Evolutionary conservation across 2,113 vertebrate species (phyloP).

Genomic region (Oncorhynchus gorbuscha): DNA sequence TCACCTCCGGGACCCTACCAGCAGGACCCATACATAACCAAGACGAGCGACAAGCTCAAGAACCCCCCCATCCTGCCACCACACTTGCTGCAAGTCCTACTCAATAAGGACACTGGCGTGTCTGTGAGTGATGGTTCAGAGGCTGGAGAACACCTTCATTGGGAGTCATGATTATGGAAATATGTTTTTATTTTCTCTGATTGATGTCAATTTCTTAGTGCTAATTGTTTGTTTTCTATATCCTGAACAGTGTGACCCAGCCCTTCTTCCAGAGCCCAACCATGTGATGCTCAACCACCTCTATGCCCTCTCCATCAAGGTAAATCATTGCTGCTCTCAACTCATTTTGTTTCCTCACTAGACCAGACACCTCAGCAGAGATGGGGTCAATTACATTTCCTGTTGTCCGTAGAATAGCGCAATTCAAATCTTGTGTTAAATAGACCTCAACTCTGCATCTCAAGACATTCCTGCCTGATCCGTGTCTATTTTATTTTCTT

Average conservation of each 20-base stretch:
- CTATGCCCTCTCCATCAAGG: slow-evolving; percentile 97
- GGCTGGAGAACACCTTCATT: not conserved
- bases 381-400: not conserved
- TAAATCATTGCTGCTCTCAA: slow-evolving; percentile 26
- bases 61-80: slow-evolving; percentile 91
- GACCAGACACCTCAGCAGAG: not conserved
- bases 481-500: slow-evolving; percentile 2
- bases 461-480: not conserved
- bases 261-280: slow-evolving; percentile 96
- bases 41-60: slow-evolving; percentile 86
- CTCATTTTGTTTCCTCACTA: not conserved
- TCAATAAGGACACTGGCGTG: slow-evolving; percentile 96
- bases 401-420: not conserved
- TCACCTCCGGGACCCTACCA: slow-evolving; percentile 94
- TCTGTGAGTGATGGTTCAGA: slow-evolving; percentile 81
- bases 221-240: not conserved
- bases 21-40: slow-evolving; percentile 86
- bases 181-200: not conserved
- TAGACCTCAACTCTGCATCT: not conserved
- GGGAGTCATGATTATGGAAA: not conserved
- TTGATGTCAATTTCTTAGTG: not conserved
- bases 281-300: slow-evolving; percentile 98
- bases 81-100: slow-evolving; percentile 95
- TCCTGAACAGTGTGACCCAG: slow-evolving; percentile 86
- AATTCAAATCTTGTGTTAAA: not conserved